phyloP scores from a whole-genome alignment of 2,113 vertebrate species.

The Pseudopipra pipra region DNA sequence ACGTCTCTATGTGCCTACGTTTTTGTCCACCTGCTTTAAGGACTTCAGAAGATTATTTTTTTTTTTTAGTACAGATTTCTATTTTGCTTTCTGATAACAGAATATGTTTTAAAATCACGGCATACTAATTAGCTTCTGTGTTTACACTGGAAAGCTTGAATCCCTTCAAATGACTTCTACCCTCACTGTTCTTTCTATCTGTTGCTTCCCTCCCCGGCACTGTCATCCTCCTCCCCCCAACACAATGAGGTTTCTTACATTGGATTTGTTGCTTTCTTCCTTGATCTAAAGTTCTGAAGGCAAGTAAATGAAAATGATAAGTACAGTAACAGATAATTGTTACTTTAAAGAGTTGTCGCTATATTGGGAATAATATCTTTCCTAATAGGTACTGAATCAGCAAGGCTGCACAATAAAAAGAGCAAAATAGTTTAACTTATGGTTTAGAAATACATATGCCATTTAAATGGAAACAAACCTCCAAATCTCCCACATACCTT shows the following conservation, averaged over 20 bases:
- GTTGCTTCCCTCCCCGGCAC: neutral
- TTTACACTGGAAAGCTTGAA: constrained; percentile 3
- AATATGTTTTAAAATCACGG: constrained; percentile 19
- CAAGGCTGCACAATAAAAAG: neutral
- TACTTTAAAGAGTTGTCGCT: neutral
- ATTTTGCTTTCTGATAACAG: neutral
- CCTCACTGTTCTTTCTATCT: neutral
- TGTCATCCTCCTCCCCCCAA: no score
- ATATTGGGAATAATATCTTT: neutral
- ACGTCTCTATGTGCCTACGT: neutral
- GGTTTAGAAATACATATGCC: constrained; percentile 9
- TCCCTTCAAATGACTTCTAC: neutral
- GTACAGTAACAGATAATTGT: neutral
- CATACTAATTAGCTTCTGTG: constrained; percentile 7
- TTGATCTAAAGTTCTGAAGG: constrained; percentile 2
- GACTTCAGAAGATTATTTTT: neutral
- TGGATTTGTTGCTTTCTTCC: constrained; percentile 7
- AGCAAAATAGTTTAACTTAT: constrained; percentile 22
- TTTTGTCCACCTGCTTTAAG: constrained; percentile 7
- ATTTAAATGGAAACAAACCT: constrained; percentile 43
- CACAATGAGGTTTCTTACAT: neutral
- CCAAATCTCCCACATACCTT: constrained; percentile 41
- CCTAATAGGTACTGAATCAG: neutral
- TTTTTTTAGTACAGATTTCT: neutral
- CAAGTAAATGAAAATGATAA: neutral